Evolutionary conservation across 2,113 vertebrate species (phyloP).

Genomic region (Oxyruncus cristatus): DNA sequence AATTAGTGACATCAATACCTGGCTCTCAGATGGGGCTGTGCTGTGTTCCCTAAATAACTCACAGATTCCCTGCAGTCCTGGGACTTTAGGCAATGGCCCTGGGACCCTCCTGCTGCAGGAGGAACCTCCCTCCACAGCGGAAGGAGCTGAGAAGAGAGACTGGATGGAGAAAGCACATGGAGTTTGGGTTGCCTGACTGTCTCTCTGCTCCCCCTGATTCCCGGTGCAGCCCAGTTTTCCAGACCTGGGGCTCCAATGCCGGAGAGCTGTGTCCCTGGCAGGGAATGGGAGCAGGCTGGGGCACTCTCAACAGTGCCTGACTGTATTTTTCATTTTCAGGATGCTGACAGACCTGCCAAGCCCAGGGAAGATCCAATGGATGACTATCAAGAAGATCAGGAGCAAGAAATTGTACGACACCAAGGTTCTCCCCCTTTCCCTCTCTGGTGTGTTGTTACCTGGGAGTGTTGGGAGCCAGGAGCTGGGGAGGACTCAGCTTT

Average conservation of each 20-base stretch:
- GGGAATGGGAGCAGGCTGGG: background rate
- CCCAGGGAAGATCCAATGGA: constrained; percentile 41
- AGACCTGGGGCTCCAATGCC: background rate
- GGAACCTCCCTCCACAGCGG: too few species aligned
- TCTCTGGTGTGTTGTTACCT: background rate
- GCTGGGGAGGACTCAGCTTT: background rate
- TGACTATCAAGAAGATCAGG: constrained; percentile 58
- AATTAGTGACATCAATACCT: background rate
- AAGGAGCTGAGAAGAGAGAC: background rate
- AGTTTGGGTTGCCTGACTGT: background rate
- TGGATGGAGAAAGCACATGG: background rate
- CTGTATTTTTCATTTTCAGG: constrained; percentile 23
- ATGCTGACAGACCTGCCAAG: background rate
- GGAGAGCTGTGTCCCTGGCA: background rate
- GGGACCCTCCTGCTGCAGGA: background rate
- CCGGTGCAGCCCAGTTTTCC: background rate
- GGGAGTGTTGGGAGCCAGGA: background rate
- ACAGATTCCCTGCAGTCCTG: background rate
- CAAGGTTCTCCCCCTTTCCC: constrained; percentile 46
- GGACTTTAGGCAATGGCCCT: background rate
- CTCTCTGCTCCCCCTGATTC: background rate
- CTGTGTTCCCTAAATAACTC: background rate
- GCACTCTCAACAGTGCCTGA: background rate
- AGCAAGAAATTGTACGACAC: constrained; percentile 71
- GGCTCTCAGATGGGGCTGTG: background rate